Conservation (phyloP, 2,797 vertebrate species). For the Sardinella longiceps region DNA sequence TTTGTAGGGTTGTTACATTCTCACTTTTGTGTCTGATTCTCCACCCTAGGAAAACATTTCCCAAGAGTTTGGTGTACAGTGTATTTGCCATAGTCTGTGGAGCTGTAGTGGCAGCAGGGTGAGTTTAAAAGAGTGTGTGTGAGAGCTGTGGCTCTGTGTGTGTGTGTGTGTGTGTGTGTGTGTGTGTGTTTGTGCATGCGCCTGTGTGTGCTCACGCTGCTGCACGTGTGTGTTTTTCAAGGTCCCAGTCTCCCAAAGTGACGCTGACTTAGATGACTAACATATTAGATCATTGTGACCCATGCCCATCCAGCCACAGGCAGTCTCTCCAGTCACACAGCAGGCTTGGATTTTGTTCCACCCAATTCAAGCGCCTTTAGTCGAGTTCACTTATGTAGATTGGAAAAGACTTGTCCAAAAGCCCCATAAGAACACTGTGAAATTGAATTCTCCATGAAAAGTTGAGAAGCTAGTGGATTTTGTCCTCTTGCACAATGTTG, state of each 20-base stretch:
- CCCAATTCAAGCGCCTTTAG: background rate
- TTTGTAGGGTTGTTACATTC: background rate
- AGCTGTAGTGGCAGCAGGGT: conserved; percentile 90
- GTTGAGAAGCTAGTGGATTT: background rate
- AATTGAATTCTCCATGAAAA: background rate
- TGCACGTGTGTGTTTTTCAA: background rate
- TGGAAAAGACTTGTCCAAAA: background rate
- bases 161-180: background rate
- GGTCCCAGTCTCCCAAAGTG: background rate
- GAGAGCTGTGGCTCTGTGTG: background rate
- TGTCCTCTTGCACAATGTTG: too few relatives aligned
- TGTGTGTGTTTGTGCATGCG: too few relatives aligned
- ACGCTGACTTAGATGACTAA: background rate
- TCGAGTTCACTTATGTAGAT: background rate
- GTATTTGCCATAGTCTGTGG: conserved; percentile 78
- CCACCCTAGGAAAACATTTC: conserved; percentile 68
- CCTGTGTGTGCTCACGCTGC: too few relatives aligned
- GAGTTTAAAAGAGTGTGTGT: conserved; percentile 30
- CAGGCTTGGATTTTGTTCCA: background rate
- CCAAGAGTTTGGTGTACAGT: conserved; percentile 65
- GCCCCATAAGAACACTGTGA: background rate
- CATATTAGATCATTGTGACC: background rate
- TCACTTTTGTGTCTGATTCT: background rate
- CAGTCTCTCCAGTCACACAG: background rate
- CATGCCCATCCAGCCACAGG: background rate